Evolutionary conservation across 1,140 invertebrate species (phyloP).

Genomic region (Drosophila biarmipes): DNA sequence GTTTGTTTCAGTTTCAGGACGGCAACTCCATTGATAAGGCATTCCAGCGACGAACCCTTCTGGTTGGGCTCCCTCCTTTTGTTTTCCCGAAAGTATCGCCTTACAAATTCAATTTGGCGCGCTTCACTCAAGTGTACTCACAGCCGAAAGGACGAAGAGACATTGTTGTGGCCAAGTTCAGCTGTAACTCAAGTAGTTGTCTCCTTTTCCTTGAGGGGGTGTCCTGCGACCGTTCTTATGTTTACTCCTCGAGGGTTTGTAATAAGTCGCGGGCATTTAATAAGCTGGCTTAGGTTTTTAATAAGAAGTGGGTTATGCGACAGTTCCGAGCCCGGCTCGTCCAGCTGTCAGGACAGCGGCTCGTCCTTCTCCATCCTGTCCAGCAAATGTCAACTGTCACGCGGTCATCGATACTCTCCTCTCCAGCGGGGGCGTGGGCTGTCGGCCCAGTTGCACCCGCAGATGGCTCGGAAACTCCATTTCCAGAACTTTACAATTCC

Average conservation of each 20-base stretch:
- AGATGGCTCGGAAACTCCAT: conserved; percentile 21
- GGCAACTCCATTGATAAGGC: conserved; percentile 43
- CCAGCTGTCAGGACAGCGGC: conserved; percentile 63
- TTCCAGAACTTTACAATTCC: conserved; percentile 22
- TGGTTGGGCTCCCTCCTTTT: conserved; percentile 6
- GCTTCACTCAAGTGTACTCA: conserved; percentile 76
- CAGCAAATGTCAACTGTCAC: conserved; percentile 54
- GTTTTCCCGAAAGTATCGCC: conserved; percentile 58
- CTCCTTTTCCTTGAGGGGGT: conserved; percentile 38
- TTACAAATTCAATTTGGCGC: conserved; percentile 83
- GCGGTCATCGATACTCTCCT: conserved; percentile 66
- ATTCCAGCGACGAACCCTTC: conserved; percentile 23
- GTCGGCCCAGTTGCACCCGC: conserved; percentile 39
- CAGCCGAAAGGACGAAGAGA: conserved; percentile 53
- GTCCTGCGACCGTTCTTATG: conserved; percentile 17
- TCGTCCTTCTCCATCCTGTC: conserved; percentile 26
- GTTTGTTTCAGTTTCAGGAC: conserved; percentile 36
- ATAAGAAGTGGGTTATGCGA: conserved; percentile 71
- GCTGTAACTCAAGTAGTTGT: conserved; percentile 75
- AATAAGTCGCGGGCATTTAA: conserved; percentile 65
- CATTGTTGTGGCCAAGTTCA: conserved; percentile 63
- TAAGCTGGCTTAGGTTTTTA: conserved; percentile 81
- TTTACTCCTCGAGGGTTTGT: conserved; percentile 27
- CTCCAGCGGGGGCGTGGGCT: conserved; percentile 15
- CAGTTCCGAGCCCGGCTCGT: conserved; percentile 44